A percentile compares a stretch with the other conserved stretches of the same genome.
Conservation (phyloP, 2,113 vertebrate species). For the Donacobius atricapilla region DNA sequence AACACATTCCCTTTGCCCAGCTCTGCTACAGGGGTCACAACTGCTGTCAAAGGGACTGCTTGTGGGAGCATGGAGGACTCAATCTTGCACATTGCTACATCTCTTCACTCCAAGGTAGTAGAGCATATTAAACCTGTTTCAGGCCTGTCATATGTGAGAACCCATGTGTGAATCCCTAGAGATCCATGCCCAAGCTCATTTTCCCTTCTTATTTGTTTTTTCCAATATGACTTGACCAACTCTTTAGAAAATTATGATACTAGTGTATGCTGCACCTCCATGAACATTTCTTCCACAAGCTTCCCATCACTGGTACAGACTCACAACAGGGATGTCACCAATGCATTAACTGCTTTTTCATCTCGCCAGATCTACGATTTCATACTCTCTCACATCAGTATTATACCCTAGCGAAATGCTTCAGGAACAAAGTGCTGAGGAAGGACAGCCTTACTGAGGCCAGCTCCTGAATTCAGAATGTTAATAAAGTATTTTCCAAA, state of each 20-base stretch:
- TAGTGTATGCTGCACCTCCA: not conserved
- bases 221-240: not conserved
- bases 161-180: not conserved
- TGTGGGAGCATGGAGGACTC: not conserved
- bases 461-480: not conserved
- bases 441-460: not conserved
- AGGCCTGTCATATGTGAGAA: fast-evolving
- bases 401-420: fast-evolving
- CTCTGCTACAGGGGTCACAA: not conserved
- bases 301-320: not conserved
- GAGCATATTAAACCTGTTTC: not conserved
- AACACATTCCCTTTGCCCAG: not conserved
- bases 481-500: not conserved
- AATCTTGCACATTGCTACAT: fast-evolving
- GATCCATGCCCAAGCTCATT: not conserved
- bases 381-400: not conserved
- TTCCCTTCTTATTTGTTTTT: not conserved
- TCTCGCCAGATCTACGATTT: not conserved
- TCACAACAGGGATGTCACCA: not conserved
- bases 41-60: not conserved
- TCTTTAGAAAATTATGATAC: not conserved
- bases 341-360: not conserved
- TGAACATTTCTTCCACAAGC: not conserved
- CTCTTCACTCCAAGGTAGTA: not conserved
- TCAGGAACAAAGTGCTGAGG: not conserved